phyloP scores from a whole-genome alignment of 2,797 vertebrate genomes.

The Sus cebifrons region DNA sequence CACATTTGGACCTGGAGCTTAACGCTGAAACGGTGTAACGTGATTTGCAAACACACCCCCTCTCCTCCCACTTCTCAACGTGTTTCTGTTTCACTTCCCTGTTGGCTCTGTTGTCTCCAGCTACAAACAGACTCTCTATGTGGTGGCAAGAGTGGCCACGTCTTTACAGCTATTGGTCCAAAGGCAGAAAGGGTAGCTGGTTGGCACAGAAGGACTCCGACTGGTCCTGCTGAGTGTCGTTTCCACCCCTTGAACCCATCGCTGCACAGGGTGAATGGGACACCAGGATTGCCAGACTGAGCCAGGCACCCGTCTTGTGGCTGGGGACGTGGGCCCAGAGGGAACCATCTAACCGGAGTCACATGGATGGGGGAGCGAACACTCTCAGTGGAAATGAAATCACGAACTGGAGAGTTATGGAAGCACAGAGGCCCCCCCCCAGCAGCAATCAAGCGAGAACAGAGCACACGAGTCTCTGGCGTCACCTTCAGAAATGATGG shows the following conservation, averaged over 20 bases:
- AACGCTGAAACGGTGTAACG: rapidly evolving
- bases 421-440: background rate
- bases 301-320: background rate
- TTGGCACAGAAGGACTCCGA: background rate
- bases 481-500: background rate
- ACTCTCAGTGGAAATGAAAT: background rate
- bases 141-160: too few relatives aligned
- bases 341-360: background rate
- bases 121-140: too few relatives aligned
- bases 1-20: background rate
- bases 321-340: too few relatives aligned
- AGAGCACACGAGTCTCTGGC: background rate
- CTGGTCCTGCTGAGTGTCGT: background rate
- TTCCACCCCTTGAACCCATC: background rate
- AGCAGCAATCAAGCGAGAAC: too few relatives aligned
- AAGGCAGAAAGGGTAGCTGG: background rate
- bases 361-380: rapidly evolving
- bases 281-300: background rate
- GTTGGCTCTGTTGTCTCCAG: too few relatives aligned
- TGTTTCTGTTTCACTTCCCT: background rate
- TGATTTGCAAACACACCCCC: background rate
- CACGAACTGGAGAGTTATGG: background rate
- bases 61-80: background rate
- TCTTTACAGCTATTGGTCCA: background rate
- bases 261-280: background rate